Conservation (phyloP, 1,140 invertebrate species). For the Magallana angulata region DNA sequence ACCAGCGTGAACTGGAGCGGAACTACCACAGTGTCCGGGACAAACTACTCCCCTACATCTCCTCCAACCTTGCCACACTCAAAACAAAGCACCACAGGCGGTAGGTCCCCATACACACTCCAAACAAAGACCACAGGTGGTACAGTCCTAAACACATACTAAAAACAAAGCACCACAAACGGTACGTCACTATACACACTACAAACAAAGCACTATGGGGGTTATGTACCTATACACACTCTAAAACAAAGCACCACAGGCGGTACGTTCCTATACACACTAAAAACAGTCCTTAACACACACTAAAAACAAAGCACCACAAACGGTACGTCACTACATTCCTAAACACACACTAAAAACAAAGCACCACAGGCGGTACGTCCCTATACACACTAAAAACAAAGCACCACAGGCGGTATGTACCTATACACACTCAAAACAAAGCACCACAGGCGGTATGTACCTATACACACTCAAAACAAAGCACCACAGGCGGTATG, state of each 20-base stretch:
- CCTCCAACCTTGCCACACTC: constrained; percentile 69
- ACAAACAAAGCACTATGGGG: no score
- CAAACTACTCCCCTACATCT: constrained; percentile 87
- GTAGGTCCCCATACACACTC: constrained; percentile 43
- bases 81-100: constrained; percentile 71
- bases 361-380: constrained; percentile 53
- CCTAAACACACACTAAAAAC: constrained; percentile 61
- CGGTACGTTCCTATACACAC: no score
- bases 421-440: neutral
- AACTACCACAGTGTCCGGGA: constrained; percentile 94
- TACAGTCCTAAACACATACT: no score
- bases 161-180: no score
- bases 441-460: no score
- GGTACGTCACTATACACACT: no score
- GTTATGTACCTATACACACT: no score
- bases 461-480: constrained; percentile 56
- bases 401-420: constrained; percentile 64
- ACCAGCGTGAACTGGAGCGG: constrained; percentile 94
- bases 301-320: no score
- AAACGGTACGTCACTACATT: no score
- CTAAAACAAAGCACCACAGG: no score
- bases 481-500: constrained; percentile 59
- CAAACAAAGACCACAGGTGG: neutral
- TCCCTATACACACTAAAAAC: no score
- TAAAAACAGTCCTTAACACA: no score